Percentiles rank a stretch among this genome's conserved stretches.
Conservation (phyloP, 2,797 vertebrate genomes). For the Enteromius afrohamiltoni region DNA sequence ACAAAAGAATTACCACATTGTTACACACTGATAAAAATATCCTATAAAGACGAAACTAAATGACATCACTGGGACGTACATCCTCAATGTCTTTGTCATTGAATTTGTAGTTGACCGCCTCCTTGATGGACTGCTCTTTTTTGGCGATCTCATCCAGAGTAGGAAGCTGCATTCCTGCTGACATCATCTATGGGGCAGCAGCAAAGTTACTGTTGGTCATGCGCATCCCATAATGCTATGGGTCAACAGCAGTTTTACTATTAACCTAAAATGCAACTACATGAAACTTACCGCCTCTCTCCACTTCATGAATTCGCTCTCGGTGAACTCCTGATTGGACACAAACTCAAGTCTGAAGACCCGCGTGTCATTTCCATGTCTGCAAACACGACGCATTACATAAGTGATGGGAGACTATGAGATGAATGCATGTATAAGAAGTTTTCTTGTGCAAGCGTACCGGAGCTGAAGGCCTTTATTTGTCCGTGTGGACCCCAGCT, state of each 20-base stretch:
- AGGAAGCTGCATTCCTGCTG: constrained; percentile 94
- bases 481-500: constrained; percentile 92
- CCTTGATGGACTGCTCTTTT: constrained; percentile 98
- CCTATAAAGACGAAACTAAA: neutral
- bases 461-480: constrained; percentile 96
- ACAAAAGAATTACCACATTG: neutral
- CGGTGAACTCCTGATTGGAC: constrained; percentile 98
- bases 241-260: neutral
- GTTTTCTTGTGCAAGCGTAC: constrained; percentile 67
- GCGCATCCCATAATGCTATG: neutral
- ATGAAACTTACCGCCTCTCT: constrained; percentile 91
- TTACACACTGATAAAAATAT: neutral
- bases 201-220: neutral
- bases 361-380: constrained; percentile 93
- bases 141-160: constrained; percentile 97
- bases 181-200: constrained; percentile 85
- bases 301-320: constrained; percentile 99
- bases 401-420: neutral
- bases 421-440: neutral
- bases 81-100: constrained; percentile 99
- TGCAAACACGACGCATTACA: constrained; percentile 66
- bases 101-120: constrained; percentile 97
- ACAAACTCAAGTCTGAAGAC: constrained; percentile 98
- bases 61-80: constrained; percentile 73
- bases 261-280: neutral